A percentile compares a stretch with the other conserved stretches of the same genome.
These are phyloP conservation scores for Sclerurus mexicanus DNA, from an alignment of 2,113 vertebrate species.

Conservation along the genomic window DNA sequence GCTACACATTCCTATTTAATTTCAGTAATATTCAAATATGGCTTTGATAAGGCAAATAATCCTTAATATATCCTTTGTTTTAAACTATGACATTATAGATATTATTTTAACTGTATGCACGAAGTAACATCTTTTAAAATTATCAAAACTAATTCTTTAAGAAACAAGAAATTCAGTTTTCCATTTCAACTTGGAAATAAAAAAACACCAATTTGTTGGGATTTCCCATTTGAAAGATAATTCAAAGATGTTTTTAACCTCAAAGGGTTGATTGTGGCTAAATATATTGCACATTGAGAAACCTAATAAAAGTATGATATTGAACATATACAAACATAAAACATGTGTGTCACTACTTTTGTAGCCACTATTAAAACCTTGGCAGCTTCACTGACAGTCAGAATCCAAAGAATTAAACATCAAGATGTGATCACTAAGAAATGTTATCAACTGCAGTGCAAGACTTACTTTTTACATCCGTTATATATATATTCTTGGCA, in stretches of 20 bases:
- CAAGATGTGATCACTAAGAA: background rate
- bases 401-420: background rate
- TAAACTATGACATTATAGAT: background rate
- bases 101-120: background rate
- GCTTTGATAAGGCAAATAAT: background rate
- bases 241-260: background rate
- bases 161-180: background rate
- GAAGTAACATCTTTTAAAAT: background rate
- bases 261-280: background rate
- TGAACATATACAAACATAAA: background rate
- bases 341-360: background rate
- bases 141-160: background rate
- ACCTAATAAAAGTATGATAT: background rate
- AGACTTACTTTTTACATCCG: background rate
- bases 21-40: background rate
- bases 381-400: background rate
- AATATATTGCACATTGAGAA: background rate
- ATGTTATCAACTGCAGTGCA: background rate
- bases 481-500: background rate
- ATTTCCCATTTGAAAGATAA: background rate
- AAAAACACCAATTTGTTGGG: accelerated
- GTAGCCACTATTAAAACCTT: background rate
- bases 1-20: background rate
- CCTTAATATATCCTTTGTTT: background rate
- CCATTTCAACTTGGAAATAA: background rate